A percentile compares a stretch with the other conserved stretches of the same genome.
phyloP scores from a whole-genome alignment of 2,113 vertebrate species.

The Percopsis transmontana region DNA sequence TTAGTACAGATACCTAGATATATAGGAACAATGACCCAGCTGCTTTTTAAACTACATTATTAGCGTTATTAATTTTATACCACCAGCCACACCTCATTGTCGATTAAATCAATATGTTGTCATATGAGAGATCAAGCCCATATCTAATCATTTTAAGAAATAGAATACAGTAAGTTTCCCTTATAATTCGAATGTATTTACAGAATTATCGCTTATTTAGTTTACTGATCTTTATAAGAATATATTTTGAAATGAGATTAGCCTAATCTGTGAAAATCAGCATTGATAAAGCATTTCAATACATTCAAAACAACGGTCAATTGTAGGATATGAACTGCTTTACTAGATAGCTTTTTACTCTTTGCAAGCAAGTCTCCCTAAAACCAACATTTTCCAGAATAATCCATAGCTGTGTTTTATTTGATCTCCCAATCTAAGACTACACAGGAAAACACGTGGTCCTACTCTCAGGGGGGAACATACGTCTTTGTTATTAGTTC shows the following conservation, averaged over 20 bases:
- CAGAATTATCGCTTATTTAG: neutral
- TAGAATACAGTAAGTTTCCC: too few relatives aligned
- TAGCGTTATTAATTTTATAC: too few relatives aligned
- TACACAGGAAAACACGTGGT: conserved; percentile 35
- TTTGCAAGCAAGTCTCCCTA: neutral
- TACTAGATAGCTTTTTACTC: neutral
- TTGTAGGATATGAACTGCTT: conserved; percentile 27
- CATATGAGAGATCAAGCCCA: too few relatives aligned
- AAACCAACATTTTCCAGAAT: neutral
- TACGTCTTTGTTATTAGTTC: conserved; percentile 50
- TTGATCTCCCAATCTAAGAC: conserved; percentile 31
- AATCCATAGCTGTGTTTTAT: conserved; percentile 49
- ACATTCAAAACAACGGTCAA: conserved; percentile 17
- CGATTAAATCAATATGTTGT: too few relatives aligned
- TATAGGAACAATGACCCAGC: too few relatives aligned
- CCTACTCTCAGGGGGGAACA: conserved; percentile 50
- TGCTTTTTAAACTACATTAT: too few relatives aligned
- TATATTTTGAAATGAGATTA: conserved; percentile 9
- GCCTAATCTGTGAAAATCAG: conserved; percentile 11
- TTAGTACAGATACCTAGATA: too few relatives aligned
- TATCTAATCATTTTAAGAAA: too few relatives aligned
- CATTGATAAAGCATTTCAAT: conserved; percentile 35
- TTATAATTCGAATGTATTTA: too few relatives aligned
- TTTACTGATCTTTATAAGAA: conserved; percentile 42
- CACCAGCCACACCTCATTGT: too few relatives aligned